Conservation (phyloP, 2,888 invertebrate genomes). For the Operophtera brumata region DNA sequence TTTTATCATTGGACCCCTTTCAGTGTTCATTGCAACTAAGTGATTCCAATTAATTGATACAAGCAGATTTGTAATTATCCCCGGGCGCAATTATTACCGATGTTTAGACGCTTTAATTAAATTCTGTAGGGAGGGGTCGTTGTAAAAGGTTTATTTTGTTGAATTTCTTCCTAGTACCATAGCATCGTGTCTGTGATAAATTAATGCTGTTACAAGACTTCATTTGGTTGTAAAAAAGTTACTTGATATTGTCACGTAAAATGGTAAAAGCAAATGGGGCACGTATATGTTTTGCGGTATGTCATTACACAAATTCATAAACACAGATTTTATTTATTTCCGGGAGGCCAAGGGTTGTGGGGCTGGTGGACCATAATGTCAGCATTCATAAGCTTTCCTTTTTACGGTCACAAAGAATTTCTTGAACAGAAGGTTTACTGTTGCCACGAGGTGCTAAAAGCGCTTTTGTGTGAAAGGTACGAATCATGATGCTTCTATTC, state of each 20-base stretch:
- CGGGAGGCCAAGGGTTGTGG: constrained; percentile 33
- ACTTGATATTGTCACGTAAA: constrained; percentile 18
- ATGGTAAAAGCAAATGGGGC: constrained; percentile 11
- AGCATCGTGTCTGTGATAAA: constrained; percentile 3
- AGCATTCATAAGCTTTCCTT: constrained; percentile 52
- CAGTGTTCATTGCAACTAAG: constrained; percentile 38
- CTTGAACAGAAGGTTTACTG: constrained; percentile 53
- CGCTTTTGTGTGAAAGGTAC: constrained; percentile 55
- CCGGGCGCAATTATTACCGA: constrained; percentile 61
- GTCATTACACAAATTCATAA: constrained; percentile 45
- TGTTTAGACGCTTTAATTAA: constrained; percentile 69
- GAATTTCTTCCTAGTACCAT: constrained; percentile 3
- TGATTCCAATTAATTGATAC: constrained; percentile 55
- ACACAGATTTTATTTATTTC: constrained; percentile 43
- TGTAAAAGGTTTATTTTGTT: constrained; percentile 54
- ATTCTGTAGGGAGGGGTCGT: constrained; percentile 54
- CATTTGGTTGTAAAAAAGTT: not conserved
- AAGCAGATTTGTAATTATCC: constrained; percentile 56
- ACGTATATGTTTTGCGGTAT: constrained; percentile 15
- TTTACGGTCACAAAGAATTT: constrained; percentile 58
- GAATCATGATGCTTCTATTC: constrained; percentile 52
- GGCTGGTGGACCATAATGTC: constrained; percentile 40
- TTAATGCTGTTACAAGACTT: not conserved
- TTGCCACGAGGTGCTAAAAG: constrained; percentile 54
- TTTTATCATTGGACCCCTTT: constrained; percentile 25